phyloP scores from a whole-genome alignment of 2,888 invertebrate genomes.

The Philonicus albiceps region DNA sequence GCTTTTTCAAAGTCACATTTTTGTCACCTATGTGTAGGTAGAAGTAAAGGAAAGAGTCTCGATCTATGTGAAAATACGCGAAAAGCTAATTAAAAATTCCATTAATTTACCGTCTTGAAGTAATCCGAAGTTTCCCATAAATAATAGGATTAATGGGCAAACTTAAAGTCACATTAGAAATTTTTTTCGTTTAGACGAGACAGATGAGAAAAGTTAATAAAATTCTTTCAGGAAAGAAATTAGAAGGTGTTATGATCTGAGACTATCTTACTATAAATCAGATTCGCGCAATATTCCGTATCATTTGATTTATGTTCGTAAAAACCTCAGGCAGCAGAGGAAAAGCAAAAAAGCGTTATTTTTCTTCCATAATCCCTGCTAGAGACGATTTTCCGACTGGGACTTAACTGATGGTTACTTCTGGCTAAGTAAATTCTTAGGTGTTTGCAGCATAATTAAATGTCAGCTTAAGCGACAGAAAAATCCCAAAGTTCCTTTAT shows the following conservation, averaged over 20 bases:
- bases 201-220: constrained; percentile 24
- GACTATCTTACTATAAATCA: constrained; percentile 29
- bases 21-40: too few species aligned
- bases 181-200: background rate
- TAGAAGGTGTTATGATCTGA: background rate
- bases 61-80: background rate
- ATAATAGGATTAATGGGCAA: constrained; percentile 20
- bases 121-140: background rate
- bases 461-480: constrained; percentile 44
- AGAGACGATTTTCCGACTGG: constrained; percentile 12
- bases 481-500: constrained; percentile 44
- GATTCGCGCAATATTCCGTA: constrained; percentile 28
- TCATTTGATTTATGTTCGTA: constrained; percentile 32
- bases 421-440: constrained; percentile 30
- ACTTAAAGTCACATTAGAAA: constrained; percentile 11
- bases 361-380: constrained; percentile 33
- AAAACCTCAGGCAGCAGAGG: constrained; percentile 2
- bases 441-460: constrained; percentile 45
- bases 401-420: constrained; percentile 10
- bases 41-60: too few species aligned
- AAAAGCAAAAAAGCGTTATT: background rate
- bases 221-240: constrained; percentile 1
- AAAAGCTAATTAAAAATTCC: constrained; percentile 1
- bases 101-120: background rate
- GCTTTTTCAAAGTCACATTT: too few species aligned